Conservation (phyloP, 2,113 vertebrate genomes). For the Phylloscopus trochilus region DNA sequence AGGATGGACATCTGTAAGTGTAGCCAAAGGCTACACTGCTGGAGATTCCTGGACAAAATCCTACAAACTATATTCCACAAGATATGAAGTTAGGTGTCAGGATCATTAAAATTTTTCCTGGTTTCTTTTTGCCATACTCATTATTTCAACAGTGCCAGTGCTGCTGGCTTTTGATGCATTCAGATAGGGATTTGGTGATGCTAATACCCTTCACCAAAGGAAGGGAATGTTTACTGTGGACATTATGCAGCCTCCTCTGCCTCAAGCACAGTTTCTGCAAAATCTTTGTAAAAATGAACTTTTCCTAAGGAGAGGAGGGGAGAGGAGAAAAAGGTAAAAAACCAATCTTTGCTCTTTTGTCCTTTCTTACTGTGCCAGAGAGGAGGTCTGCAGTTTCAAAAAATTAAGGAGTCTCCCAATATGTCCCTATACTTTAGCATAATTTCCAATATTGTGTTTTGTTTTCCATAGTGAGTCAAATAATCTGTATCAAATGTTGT, state of each 20-base stretch:
- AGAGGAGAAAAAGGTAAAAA: accelerated
- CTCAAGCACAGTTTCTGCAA: not conserved
- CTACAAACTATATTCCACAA: not conserved
- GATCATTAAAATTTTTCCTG: not conserved
- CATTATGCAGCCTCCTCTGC: not conserved
- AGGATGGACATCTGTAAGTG: not conserved
- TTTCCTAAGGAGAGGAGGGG: not conserved
- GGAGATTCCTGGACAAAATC: not conserved
- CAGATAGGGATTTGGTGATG: not conserved
- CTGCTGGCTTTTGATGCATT: not conserved
- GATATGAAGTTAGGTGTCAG: not conserved
- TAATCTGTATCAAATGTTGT: not conserved
- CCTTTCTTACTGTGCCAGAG: not conserved
- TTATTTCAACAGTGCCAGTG: not conserved
- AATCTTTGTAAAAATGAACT: not conserved
- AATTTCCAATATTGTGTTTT: not conserved
- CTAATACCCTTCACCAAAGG: not conserved
- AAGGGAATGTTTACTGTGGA: not conserved
- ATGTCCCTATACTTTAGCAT: not conserved
- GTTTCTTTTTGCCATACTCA: not conserved
- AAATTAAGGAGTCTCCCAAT: not conserved
- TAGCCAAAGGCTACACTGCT: not conserved
- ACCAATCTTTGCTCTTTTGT: not conserved
- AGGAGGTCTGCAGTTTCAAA: not conserved
- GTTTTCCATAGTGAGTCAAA: not conserved